Conservation (phyloP, 2,113 vertebrate genomes). For the Grallaria varia region DNA sequence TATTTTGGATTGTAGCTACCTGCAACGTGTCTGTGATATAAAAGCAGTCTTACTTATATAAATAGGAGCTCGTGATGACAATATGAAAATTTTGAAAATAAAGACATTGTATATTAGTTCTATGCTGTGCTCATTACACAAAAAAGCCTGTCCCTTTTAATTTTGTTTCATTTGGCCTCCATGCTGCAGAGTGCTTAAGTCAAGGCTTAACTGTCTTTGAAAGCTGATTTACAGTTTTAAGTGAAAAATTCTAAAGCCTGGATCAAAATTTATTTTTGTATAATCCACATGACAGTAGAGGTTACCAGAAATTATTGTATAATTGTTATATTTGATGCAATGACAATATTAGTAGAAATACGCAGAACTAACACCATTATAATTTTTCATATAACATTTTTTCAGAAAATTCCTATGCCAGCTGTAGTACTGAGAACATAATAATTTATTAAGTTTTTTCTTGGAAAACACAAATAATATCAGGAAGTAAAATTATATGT, state of each 20-base stretch:
- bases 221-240: not conserved
- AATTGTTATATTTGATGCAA: not conserved
- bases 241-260: not conserved
- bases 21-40: not conserved
- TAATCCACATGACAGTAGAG: not conserved
- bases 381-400: not conserved
- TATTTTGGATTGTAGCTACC: not conserved
- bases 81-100: not conserved
- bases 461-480: not conserved
- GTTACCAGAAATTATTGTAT: not conserved
- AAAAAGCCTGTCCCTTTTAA: not conserved
- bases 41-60: not conserved
- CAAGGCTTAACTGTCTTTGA: not conserved
- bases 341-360: not conserved
- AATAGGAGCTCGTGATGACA: not conserved
- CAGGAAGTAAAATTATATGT: not conserved
- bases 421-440: not conserved
- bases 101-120: not conserved
- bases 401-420: not conserved
- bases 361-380: not conserved
- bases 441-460: not conserved
- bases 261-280: not conserved
- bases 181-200: not conserved
- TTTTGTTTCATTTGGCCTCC: not conserved
- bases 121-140: not conserved